These are phyloP conservation scores for Daphoenositta chrysoptera DNA, from an alignment of 2,113 vertebrate genomes.

Conservation along the genomic window DNA sequence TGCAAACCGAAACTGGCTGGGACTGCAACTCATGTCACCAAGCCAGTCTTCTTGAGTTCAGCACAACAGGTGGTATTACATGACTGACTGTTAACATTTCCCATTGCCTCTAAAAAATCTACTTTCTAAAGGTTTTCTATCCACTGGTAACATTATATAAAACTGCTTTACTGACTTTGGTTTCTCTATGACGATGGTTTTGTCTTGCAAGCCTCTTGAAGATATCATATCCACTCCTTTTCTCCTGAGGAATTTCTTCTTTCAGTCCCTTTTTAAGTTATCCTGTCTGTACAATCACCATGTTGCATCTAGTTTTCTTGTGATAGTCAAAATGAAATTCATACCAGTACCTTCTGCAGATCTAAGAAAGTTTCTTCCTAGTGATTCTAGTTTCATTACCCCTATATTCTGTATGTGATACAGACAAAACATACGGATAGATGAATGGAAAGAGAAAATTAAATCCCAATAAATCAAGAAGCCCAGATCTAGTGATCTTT, in stretches of 20 bases:
- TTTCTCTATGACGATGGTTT: neutral
- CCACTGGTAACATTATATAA: neutral
- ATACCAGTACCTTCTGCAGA: neutral
- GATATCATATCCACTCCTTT: neutral
- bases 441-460: neutral
- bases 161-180: neutral
- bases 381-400: neutral
- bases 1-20: neutral
- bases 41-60: neutral
- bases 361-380: neutral
- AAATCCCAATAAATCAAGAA: neutral
- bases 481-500: neutral
- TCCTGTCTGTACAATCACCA: neutral
- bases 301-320: neutral
- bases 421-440: neutral
- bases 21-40: neutral
- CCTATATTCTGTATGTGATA: neutral
- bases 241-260: neutral
- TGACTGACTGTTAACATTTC: neutral
- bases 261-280: neutral
- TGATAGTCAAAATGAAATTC: neutral
- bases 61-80: neutral
- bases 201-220: neutral
- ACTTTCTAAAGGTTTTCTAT: neutral
- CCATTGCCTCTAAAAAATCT: neutral